phyloP scores from a whole-genome alignment of 2,797 vertebrate species.

The Lophius americanus region DNA sequence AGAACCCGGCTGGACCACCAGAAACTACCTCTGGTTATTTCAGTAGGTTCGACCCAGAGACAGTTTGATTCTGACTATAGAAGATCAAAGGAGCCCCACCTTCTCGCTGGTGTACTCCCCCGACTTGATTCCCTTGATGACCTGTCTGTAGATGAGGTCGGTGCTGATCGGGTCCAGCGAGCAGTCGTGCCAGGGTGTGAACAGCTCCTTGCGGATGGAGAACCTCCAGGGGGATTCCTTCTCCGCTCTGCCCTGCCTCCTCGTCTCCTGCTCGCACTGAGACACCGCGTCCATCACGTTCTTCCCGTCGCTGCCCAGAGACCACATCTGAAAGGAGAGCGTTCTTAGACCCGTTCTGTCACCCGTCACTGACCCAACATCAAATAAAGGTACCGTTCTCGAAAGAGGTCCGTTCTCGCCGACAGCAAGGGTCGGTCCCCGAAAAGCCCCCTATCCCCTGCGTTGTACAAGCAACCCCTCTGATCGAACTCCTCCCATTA shows the following conservation, averaged over 20 bases:
- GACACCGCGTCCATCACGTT: conserved; percentile 92
- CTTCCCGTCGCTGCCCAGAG: conserved; percentile 84
- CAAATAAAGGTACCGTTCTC: too few relatives aligned
- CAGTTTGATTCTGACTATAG: too few relatives aligned
- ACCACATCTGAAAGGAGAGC: conserved; percentile 82
- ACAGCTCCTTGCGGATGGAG: conserved; percentile 92
- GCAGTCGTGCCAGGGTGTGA: conserved; percentile 92
- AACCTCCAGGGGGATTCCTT: conserved; percentile 86
- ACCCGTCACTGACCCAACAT: too few relatives aligned
- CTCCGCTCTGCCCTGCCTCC: conserved; percentile 82
- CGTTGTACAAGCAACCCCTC: too few relatives aligned
- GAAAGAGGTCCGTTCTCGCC: too few relatives aligned
- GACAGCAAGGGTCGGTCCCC: too few relatives aligned
- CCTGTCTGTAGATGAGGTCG: conserved; percentile 91
- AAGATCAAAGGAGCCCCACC: conserved; percentile 69
- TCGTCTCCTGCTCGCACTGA: conserved; percentile 93
- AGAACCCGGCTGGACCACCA: too few relatives aligned
- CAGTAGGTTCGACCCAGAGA: too few relatives aligned
- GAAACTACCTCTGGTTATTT: too few relatives aligned
- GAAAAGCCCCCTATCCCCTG: too few relatives aligned
- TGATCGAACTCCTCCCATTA: too few relatives aligned
- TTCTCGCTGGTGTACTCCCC: conserved; percentile 90
- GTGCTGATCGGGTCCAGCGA: conserved; percentile 86
- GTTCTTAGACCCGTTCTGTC: not conserved
- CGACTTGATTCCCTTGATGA: conserved; percentile 86